These are phyloP conservation scores for Drosophila paucipuncta DNA, from an alignment of 2,888 invertebrate species.

Conservation along the genomic window DNA sequence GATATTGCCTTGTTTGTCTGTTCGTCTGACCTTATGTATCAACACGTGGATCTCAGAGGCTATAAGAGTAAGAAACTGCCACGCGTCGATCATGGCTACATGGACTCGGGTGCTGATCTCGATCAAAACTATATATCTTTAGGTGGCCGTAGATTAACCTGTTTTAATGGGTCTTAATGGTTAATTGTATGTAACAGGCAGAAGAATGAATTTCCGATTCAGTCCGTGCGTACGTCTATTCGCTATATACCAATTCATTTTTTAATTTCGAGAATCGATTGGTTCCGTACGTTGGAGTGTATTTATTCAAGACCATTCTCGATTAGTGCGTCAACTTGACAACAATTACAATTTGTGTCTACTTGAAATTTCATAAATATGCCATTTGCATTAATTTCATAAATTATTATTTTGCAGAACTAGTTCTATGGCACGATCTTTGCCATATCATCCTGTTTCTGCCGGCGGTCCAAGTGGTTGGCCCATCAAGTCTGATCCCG, in stretches of 20 bases:
- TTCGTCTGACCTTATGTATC: not conserved
- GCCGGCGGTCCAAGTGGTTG: conserved; percentile 86
- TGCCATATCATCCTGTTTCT: conserved; percentile 86
- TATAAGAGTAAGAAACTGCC: not conserved
- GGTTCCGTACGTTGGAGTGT: too few relatives aligned
- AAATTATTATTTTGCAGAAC: conserved; percentile 37
- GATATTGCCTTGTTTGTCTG: not conserved
- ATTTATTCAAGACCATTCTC: not conserved
- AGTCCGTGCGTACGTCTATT: too few relatives aligned
- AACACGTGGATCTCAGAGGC: not conserved
- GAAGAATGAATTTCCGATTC: too few relatives aligned
- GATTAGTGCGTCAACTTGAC: not conserved
- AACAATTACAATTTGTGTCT: not conserved
- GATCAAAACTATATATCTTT: not conserved
- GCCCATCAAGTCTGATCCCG: conserved; percentile 89
- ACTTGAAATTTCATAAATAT: not conserved
- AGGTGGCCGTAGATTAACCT: too few relatives aligned
- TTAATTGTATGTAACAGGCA: too few relatives aligned
- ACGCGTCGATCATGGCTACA: not conserved
- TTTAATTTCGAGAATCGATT: too few relatives aligned
- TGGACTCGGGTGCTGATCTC: not conserved
- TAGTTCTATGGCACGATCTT: conserved; percentile 87
- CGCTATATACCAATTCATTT: too few relatives aligned
- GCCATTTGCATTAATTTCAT: not conserved
- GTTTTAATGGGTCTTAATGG: too few relatives aligned